phyloP scores from a whole-genome alignment of 2,888 invertebrate genomes.

The Pollenia amentaria region DNA sequence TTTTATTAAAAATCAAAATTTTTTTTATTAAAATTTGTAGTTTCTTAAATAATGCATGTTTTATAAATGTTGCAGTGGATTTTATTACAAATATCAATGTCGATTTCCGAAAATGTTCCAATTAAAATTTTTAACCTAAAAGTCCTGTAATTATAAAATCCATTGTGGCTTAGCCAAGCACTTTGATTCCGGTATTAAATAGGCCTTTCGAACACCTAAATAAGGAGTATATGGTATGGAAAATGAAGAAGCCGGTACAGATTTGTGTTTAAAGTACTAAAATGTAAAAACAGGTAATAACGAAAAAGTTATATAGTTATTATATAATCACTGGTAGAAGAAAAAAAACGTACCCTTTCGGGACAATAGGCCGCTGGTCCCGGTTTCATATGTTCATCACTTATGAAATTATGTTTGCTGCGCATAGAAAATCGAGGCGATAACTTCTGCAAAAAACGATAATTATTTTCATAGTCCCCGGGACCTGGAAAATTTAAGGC shows the following conservation, averaged over 20 bases:
- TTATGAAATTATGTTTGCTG: constrained; percentile 90
- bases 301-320: not conserved
- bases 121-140: not conserved
- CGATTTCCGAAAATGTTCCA: not conserved
- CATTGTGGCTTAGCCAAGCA: constrained; percentile 35
- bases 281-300: constrained; percentile 13
- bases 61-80: no score
- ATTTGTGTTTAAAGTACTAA: constrained; percentile 79
- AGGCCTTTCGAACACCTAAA: constrained; percentile 85
- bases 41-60: no score
- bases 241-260: constrained; percentile 89
- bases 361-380: constrained; percentile 97
- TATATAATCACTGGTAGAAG: not conserved
- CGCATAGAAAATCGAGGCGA: constrained; percentile 95
- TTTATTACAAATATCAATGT: no score
- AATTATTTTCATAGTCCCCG: constrained; percentile 89
- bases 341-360: constrained; percentile 90
- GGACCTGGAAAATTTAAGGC: constrained; percentile 89
- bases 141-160: constrained; percentile 30
- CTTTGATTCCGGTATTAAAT: constrained; percentile 75
- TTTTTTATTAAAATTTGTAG: not conserved
- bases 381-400: constrained; percentile 90
- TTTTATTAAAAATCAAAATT: not conserved
- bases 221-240: constrained; percentile 92
- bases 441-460: constrained; percentile 85